Base-by-base conservation (phyloP, 2,113 vertebrate species). In the Bambusicola thoracicus region DNA sequence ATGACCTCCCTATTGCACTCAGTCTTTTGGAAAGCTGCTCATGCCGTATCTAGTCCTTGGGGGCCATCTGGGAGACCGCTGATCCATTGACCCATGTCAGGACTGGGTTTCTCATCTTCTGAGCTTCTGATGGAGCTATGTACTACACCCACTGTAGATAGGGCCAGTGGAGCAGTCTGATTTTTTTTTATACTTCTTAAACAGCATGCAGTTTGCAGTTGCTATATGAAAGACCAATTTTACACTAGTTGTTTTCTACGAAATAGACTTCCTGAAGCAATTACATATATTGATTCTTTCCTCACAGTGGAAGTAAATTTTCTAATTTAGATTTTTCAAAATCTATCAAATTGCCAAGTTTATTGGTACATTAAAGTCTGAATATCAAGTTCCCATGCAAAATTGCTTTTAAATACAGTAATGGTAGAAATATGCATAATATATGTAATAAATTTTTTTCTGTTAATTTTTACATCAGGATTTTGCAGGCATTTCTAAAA, bases 71-170 rank as follows among this genome's bases (percentile, higher is more conserved):
- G 95, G 96, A 97, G 97, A 97, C 96, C 92, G 91, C 97, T 97
- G 97, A 98, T 98, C 97, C 98, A 97, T 67, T 99, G 99, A 99
- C 98, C 99, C 99, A 98, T 98, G 98, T 97, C 98, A 98, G 96
- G 98, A 98, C 98, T 97, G 97, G 97, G 97, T 98, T 98, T 98
- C 97, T 98, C 97, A 98, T 98, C 97, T 97, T 59, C 96, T 97
- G 97, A 97, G 97, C 97, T 98, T 98, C 97, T 98, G 98, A 98
- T 95, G 59, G 97, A 96, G 87, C 97, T 96, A 61, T 96, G 79
- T 90, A 96, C 67, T 88, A 43, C 92, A 97, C 97, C 98, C 97
- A 81, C 90, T 94, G 94, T 41, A 97, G 97, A 97, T 97, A 98
- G 98, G 98, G 96, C 83, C 92, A 69, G 72, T 65, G 73, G 81